Evolutionary conservation across 2,113 vertebrate species (phyloP).

Genomic region (Melierax canorus): DNA sequence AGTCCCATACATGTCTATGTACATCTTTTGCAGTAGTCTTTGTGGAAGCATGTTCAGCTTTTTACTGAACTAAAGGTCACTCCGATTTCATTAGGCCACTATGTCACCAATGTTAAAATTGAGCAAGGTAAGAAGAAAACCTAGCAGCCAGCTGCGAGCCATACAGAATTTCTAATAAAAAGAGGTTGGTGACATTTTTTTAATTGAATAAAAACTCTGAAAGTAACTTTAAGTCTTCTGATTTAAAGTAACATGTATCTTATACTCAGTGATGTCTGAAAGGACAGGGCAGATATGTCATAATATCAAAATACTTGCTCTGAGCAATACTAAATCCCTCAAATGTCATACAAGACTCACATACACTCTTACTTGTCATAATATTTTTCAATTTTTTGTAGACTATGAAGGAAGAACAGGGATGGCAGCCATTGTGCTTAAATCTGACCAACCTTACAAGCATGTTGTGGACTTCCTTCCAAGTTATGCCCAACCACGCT

Average conservation of each 20-base stretch:
- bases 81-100: not conserved
- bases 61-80: not conserved
- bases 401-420: constrained; percentile 78
- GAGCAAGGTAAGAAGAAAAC: not conserved
- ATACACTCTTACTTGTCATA: not conserved
- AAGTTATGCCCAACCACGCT: constrained; percentile 51
- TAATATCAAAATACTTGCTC: not conserved
- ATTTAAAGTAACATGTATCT: not conserved
- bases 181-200: not conserved
- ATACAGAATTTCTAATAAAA: not conserved
- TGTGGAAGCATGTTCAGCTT: not conserved
- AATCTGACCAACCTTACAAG: constrained; percentile 58
- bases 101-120: not conserved
- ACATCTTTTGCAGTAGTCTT: not conserved
- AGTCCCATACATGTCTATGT: not conserved
- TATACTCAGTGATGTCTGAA: not conserved
- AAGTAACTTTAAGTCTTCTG: not conserved
- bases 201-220: not conserved
- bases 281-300: not conserved
- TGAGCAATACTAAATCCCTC: not conserved
- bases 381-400: not conserved
- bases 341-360: not conserved
- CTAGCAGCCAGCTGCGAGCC: not conserved
- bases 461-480: constrained; percentile 71
- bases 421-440: constrained; percentile 74